These are phyloP conservation scores for Neodiprion virginianus DNA, from an alignment of 1,140 invertebrate species.

Conservation along the genomic window DNA sequence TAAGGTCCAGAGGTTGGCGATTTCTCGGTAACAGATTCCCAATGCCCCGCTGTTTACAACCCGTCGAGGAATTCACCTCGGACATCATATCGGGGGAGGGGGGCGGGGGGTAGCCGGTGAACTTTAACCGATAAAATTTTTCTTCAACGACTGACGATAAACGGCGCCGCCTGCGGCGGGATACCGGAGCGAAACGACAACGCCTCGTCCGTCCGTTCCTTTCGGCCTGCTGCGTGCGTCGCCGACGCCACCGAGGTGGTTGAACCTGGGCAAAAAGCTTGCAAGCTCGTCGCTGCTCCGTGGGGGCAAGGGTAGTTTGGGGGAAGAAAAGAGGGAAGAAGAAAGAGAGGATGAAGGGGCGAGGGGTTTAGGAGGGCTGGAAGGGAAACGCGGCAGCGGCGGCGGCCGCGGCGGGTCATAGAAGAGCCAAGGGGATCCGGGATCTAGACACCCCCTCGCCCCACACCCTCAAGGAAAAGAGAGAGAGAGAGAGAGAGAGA, in stretches of 20 bases:
- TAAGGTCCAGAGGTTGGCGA: conserved; percentile 11
- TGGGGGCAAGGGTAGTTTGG: conserved; percentile 13
- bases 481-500: conserved; percentile 12
- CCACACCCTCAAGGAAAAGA: conserved; percentile 13
- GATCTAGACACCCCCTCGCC: conserved; percentile 18
- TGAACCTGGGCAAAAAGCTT: conserved; percentile 49
- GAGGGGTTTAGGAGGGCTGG: conserved; percentile 14
- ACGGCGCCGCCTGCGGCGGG: not conserved
- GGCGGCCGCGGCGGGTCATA: conserved; percentile 37
- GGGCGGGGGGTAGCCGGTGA: not conserved
- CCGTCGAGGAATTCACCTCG: conserved; percentile 19
- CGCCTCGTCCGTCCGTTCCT: conserved; percentile 41
- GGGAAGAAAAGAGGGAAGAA: conserved; percentile 14
- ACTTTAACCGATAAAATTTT: not conserved
- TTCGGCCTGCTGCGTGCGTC: conserved; percentile 33
- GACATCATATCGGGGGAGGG: conserved; percentile 11
- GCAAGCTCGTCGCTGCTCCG: conserved; percentile 44
- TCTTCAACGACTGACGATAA: not conserved
- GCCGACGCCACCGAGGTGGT: conserved; percentile 32
- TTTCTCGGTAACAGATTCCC: conserved; percentile 21
- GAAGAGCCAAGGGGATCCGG: conserved; percentile 26
- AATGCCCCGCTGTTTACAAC: conserved; percentile 32
- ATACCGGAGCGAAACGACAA: conserved; percentile 25
- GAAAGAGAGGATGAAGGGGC: conserved; percentile 2
- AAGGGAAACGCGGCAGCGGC: conserved; percentile 32